phyloP scores from a whole-genome alignment of 2,113 vertebrate genomes.

The Gobiocypris rarus region DNA sequence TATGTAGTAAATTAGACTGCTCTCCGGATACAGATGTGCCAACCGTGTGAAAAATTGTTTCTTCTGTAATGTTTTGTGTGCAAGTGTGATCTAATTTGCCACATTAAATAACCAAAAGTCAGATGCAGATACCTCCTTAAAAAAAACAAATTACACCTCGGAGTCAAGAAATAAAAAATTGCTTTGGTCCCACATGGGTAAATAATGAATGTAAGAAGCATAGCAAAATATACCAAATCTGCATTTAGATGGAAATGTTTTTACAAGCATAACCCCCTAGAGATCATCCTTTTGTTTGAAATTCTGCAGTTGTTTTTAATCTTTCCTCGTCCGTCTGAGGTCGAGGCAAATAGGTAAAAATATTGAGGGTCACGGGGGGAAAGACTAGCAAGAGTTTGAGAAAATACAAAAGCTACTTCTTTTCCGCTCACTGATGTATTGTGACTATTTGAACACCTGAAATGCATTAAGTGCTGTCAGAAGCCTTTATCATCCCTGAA shows the following conservation, averaged over 20 bases:
- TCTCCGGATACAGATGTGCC: background rate
- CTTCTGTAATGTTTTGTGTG: background rate
- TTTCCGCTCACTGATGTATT: constrained; percentile 32
- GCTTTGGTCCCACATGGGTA: constrained; percentile 56
- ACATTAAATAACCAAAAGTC: constrained; percentile 64
- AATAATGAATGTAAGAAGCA: constrained; percentile 69
- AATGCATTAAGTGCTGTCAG: constrained; percentile 63
- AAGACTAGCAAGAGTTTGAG: background rate
- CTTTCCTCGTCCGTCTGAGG: constrained; percentile 59
- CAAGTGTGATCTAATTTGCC: constrained; percentile 56
- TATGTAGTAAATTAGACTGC: constrained; percentile 41
- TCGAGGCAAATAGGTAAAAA: constrained; percentile 48
- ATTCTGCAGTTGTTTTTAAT: constrained; percentile 61
- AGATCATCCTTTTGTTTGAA: constrained; percentile 67
- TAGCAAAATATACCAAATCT: constrained; percentile 69
- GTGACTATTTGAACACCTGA: constrained; percentile 61
- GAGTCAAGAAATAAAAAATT: constrained; percentile 49
- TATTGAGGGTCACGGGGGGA: background rate
- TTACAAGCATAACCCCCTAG: constrained; percentile 65
- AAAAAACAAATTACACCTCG: constrained; percentile 58
- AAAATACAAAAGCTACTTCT: background rate
- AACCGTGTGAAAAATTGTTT: background rate
- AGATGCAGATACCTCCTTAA: constrained; percentile 55
- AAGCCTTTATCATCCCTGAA: constrained; percentile 60
- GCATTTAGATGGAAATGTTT: constrained; percentile 81